phyloP scores from a whole-genome alignment of 2,797 vertebrate species.

The Bradypodion ventrale region DNA sequence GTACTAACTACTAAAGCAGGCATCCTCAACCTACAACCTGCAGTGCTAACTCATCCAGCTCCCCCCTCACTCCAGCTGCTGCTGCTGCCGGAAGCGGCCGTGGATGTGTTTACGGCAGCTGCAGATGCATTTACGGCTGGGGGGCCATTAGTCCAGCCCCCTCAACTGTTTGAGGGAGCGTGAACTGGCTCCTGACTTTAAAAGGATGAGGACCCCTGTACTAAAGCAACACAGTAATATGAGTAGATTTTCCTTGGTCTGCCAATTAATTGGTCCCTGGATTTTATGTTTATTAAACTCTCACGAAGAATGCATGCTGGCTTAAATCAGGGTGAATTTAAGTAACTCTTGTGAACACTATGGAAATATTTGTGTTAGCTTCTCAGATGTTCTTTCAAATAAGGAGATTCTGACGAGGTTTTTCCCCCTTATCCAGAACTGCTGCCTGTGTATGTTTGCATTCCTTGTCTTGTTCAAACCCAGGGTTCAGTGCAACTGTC shows the following conservation, averaged over 20 bases:
- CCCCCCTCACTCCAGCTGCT: too few relatives aligned
- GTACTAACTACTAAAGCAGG: not conserved
- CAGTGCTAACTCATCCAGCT: too few relatives aligned
- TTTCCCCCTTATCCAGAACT: not conserved
- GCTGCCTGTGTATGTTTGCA: not conserved
- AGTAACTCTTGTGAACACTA: not conserved
- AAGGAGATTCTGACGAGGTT: not conserved
- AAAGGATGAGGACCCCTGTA: too few relatives aligned
- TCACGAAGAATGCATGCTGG: not conserved
- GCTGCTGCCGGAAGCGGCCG: too few relatives aligned
- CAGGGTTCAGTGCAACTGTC: not conserved
- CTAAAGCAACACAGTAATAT: not conserved
- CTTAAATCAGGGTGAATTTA: not conserved
- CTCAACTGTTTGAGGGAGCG: too few relatives aligned
- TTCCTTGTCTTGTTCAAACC: not conserved
- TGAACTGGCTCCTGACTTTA: too few relatives aligned
- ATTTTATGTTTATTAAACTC: not conserved
- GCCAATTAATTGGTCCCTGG: not conserved
- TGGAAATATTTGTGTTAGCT: not conserved
- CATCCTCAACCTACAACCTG: too few relatives aligned
- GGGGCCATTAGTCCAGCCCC: too few relatives aligned
- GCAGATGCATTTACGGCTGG: too few relatives aligned
- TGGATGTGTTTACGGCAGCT: too few relatives aligned
- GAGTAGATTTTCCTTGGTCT: not conserved
- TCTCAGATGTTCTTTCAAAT: not conserved